Evolutionary conservation across 2,888 invertebrate genomes (phyloP).

Genomic region (Vandiemenella viatica): DNA sequence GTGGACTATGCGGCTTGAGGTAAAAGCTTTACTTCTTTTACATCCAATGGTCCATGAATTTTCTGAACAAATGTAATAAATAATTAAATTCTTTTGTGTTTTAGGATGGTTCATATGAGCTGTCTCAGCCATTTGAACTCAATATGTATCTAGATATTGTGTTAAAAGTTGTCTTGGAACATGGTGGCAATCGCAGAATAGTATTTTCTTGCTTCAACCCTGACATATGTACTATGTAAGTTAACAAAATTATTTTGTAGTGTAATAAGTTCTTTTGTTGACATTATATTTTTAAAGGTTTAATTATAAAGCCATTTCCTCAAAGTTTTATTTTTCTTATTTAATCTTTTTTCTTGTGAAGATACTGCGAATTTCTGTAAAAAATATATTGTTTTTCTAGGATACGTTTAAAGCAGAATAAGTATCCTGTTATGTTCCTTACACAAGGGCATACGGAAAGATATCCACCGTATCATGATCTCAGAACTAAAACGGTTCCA

Average conservation of each 20-base stretch:
- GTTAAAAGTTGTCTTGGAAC: conserved; percentile 64
- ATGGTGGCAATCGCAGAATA: conserved; percentile 67
- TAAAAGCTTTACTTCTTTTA: conserved; percentile 18
- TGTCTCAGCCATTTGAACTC: conserved; percentile 77
- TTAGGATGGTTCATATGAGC: conserved; percentile 69
- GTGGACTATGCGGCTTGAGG: conserved; percentile 78
- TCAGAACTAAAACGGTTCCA: conserved; percentile 63
- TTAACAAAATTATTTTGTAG: conserved; percentile 9
- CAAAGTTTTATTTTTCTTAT: neutral
- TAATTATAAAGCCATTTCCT: neutral
- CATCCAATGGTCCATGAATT: neutral
- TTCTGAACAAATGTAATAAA: neutral
- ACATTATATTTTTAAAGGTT: neutral
- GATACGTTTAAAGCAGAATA: conserved; percentile 85
- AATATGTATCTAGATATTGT: conserved; percentile 84
- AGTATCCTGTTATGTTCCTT: conserved; percentile 90
- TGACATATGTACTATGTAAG: conserved; percentile 79
- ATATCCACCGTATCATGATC: conserved; percentile 73
- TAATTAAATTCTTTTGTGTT: conserved; percentile 8
- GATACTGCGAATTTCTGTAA: neutral
- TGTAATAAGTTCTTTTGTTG: neutral
- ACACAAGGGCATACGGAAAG: conserved; percentile 58
- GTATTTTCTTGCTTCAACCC: conserved; percentile 93
- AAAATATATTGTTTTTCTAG: conserved; percentile 24
- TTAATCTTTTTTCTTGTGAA: conserved; percentile 1